Conservation (phyloP, 2,113 vertebrate genomes). For the Pedetes capensis region DNA sequence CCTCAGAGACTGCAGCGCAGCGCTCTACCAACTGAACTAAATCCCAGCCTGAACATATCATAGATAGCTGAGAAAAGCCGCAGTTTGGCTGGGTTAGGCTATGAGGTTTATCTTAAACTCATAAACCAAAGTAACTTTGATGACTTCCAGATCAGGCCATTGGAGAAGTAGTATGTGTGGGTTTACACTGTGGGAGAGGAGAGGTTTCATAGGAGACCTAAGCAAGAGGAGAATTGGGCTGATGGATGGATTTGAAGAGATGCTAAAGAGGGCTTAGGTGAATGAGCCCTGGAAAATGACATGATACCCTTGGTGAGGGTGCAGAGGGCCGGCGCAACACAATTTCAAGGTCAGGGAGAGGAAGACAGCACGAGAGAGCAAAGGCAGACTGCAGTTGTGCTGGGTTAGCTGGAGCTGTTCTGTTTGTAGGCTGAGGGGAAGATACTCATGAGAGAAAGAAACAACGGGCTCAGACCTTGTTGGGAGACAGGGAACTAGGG, state of each 20-base stretch:
- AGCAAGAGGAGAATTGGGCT: not conserved
- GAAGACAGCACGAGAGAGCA: not conserved
- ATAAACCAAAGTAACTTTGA: slow-evolving; percentile 11
- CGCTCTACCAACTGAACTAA: too few relatives aligned
- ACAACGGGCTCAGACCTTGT: too few relatives aligned
- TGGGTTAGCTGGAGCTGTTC: not conserved
- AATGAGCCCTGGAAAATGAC: not conserved
- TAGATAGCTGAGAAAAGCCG: not conserved
- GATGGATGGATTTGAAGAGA: not conserved
- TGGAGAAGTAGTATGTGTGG: not conserved
- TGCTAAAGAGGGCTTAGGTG: not conserved
- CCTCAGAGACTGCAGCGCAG: too few relatives aligned
- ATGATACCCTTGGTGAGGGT: not conserved
- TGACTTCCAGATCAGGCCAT: not conserved
- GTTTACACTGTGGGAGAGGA: not conserved
- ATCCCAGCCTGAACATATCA: not conserved
- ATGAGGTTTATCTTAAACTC: not conserved
- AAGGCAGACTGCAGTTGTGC: not conserved
- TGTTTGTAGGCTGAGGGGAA: not conserved
- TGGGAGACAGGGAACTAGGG: not conserved
- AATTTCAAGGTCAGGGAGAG: not conserved
- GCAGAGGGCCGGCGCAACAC: not conserved
- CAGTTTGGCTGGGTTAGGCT: not conserved
- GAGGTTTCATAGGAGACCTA: not conserved
- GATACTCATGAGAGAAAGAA: not conserved